These are phyloP conservation scores for Eolophus roseicapilla DNA, from an alignment of 2,113 vertebrate genomes.

Conservation along the genomic window DNA sequence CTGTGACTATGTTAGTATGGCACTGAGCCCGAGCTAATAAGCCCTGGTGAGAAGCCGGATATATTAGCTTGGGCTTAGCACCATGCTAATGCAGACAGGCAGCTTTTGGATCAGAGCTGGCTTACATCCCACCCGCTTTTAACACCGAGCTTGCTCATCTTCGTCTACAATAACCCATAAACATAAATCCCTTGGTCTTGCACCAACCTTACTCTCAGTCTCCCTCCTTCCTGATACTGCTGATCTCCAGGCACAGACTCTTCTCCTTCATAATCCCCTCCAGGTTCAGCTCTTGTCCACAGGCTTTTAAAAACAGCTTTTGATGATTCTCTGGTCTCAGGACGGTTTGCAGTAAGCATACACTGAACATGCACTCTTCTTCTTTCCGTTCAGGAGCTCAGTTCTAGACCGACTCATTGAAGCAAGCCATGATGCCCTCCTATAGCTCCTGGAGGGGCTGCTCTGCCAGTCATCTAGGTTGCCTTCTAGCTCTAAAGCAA, in stretches of 20 bases:
- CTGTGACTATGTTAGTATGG: constrained; percentile 57
- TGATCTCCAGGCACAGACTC: background rate
- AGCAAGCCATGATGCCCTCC: rapidly evolving
- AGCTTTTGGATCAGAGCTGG: constrained; percentile 70
- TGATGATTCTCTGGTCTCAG: background rate
- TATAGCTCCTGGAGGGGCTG: background rate
- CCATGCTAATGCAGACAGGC: constrained; percentile 66
- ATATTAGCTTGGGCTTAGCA: constrained; percentile 71
- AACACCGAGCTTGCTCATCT: constrained; percentile 24
- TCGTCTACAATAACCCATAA: constrained; percentile 49
- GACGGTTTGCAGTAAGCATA: background rate
- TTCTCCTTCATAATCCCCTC: background rate
- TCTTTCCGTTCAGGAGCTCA: background rate
- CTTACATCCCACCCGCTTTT: constrained; percentile 63
- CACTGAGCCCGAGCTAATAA: constrained; percentile 68
- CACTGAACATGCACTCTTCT: background rate
- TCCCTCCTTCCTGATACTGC: background rate
- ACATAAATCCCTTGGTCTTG: constrained; percentile 42
- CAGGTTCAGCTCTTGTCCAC: background rate
- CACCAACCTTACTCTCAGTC: constrained; percentile 57
- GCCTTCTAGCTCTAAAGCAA: background rate
- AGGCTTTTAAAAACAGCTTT: background rate
- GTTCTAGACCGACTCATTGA: background rate
- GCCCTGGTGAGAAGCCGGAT: constrained; percentile 69
- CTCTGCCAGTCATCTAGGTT: background rate